A percentile compares a stretch with the other conserved stretches of the same genome.
Evolutionary conservation across 2,888 invertebrate genomes (phyloP).

Genomic region (Diogma glabrata): DNA sequence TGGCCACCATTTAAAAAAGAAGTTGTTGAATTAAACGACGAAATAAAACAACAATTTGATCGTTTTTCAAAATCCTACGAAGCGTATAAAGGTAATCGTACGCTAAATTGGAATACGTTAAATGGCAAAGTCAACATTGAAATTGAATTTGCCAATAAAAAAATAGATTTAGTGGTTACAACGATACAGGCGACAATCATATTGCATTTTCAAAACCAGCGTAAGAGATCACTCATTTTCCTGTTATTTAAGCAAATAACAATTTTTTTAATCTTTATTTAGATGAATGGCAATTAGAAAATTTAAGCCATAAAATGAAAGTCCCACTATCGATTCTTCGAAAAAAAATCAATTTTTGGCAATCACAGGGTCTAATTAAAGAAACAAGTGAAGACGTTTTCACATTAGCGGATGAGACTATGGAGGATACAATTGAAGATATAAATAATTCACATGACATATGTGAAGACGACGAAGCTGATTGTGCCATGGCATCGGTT

Average conservation of each 20-base stretch:
- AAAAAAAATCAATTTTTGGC: conserved; percentile 87
- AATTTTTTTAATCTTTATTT: too few species aligned
- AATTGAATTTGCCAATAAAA: conserved; percentile 73
- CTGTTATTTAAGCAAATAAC: too few species aligned
- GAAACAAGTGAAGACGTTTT: conserved; percentile 67
- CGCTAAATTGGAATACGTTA: conserved; percentile 87
- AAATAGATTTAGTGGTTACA: conserved; percentile 70
- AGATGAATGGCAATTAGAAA: conserved; percentile 79
- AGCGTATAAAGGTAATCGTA: conserved; percentile 81
- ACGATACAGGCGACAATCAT: conserved; percentile 91
- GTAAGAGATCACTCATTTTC: too few species aligned
- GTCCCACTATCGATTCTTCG: conserved; percentile 76
- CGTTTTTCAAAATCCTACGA: conserved; percentile 85
- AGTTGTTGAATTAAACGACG: conserved; percentile 71
- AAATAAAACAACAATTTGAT: conserved; percentile 68
- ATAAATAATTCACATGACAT: conserved; percentile 44
- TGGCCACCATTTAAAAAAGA: conserved; percentile 98
- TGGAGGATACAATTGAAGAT: conserved; percentile 42
- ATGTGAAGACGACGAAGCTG: conserved; percentile 81
- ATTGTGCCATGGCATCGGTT: conserved; percentile 89
- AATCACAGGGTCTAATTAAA: conserved; percentile 75
- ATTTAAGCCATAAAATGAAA: conserved; percentile 72
- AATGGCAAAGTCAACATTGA: conserved; percentile 84
- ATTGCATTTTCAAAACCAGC: conserved; percentile 84
- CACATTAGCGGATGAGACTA: conserved; percentile 54